Evolutionary conservation across 2,797 vertebrate species (phyloP).

Genomic region (Muraenolepis orangiensis): DNA sequence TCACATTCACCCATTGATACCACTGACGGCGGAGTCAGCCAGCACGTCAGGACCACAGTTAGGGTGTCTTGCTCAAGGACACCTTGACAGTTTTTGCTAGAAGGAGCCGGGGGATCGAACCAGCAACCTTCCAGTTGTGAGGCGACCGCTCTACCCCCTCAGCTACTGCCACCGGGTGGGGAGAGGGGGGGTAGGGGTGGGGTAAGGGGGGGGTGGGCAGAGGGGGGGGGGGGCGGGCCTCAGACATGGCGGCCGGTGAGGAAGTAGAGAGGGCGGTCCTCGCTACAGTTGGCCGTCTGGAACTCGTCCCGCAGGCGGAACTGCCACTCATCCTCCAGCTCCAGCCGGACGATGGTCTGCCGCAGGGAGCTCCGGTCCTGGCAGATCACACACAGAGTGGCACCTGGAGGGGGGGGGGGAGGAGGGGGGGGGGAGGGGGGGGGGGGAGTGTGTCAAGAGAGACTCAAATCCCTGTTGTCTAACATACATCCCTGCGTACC

Average conservation of each 20-base stretch:
- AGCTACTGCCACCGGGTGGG: too few relatives aligned
- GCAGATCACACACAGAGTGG: slow-evolving; percentile 95
- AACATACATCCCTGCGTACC: background rate
- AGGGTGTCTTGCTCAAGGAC: too few relatives aligned
- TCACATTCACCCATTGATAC: too few relatives aligned
- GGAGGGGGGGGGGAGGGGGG: slow-evolving; percentile 9
- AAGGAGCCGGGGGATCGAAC: too few relatives aligned
- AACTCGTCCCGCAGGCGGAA: slow-evolving; percentile 97
- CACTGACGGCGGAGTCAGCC: too few relatives aligned
- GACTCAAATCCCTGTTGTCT: background rate
- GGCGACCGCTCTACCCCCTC: too few relatives aligned
- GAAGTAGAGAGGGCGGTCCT: slow-evolving; percentile 94
- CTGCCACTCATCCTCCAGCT: slow-evolving; percentile 98
- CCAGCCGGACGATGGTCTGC: slow-evolving; percentile 92
- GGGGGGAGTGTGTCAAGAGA: background rate
- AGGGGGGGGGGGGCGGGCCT: slow-evolving; percentile 25
- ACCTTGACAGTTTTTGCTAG: too few relatives aligned
- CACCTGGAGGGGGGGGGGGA: slow-evolving; percentile 71
- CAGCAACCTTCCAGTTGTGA: too few relatives aligned
- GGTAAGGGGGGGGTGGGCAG: too few relatives aligned
- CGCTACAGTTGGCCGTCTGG: slow-evolving; percentile 94
- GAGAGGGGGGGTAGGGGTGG: too few relatives aligned
- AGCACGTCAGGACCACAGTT: too few relatives aligned
- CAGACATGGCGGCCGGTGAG: slow-evolving; percentile 93
- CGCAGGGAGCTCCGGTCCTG: slow-evolving; percentile 95